Conservation (phyloP, 2,888 invertebrate genomes). For the Salticus scenicus region DNA sequence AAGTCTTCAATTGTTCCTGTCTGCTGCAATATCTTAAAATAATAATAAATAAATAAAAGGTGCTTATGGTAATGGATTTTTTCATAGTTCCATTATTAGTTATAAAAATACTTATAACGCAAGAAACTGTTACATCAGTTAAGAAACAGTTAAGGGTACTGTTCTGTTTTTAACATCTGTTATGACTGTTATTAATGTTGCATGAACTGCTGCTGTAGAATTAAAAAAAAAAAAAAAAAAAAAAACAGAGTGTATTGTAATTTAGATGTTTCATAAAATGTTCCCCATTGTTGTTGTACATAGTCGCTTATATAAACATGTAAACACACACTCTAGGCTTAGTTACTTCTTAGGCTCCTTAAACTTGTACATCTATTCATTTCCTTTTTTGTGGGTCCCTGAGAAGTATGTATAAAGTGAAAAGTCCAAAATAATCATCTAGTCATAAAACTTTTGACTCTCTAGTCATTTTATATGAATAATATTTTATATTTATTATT, state of each 20-base stretch:
- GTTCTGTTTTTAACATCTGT: conserved; percentile 66
- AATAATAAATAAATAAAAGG: conserved; percentile 61
- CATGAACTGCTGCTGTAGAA: conserved; percentile 56
- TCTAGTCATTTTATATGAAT: not conserved
- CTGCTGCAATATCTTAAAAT: conserved; percentile 46
- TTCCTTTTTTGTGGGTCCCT: conserved; percentile 5
- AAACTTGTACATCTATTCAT: not conserved
- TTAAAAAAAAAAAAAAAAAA: conserved; percentile 43
- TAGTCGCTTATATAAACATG: conserved; percentile 48
- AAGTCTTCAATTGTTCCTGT: conserved; percentile 48
- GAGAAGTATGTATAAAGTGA: not conserved
- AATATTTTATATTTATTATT: no score
- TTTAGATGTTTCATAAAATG: conserved; percentile 52
- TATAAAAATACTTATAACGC: conserved; percentile 18
- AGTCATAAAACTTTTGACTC: not conserved
- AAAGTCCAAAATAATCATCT: not conserved
- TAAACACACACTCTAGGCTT: conserved; percentile 36
- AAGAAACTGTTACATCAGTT: conserved; percentile 41
- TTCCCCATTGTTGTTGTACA: conserved; percentile 55
- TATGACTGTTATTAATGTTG: conserved; percentile 63
- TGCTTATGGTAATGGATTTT: conserved; percentile 66
- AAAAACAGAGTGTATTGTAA: conserved; percentile 46
- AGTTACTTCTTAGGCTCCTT: conserved; percentile 10
- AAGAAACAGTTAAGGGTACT: conserved; percentile 50
- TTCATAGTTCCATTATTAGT: conserved; percentile 49